phyloP scores from a whole-genome alignment of 2,888 invertebrate genomes.

The Rhaphigaster nebulosa region DNA sequence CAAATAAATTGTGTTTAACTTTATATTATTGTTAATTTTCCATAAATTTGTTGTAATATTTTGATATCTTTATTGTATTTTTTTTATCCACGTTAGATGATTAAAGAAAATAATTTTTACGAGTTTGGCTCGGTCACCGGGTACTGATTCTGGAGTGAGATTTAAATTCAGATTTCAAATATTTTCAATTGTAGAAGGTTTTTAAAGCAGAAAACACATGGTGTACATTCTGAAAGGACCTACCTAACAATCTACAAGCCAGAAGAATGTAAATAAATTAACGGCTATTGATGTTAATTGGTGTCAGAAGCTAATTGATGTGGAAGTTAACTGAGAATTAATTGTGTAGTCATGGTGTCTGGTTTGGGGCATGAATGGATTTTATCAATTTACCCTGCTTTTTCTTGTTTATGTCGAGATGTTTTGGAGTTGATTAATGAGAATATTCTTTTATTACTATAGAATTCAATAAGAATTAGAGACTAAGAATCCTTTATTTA shows the following conservation, averaged over 20 bases:
- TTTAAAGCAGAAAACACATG: not conserved
- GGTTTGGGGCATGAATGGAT: not conserved
- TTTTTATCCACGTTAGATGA: no score
- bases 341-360: not conserved
- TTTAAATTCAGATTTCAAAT: no score
- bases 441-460: not conserved
- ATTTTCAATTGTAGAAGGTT: no score
- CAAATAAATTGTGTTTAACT: no score
- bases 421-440: not conserved
- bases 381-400: not conserved
- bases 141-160: no score
- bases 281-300: constrained; percentile 29
- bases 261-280: not conserved
- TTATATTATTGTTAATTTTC: no score
- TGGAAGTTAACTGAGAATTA: not conserved
- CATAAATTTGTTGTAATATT: no score
- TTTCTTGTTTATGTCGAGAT: not conserved
- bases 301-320: not conserved
- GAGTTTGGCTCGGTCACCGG: no score
- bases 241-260: not conserved
- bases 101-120: no score
- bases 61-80: no score
- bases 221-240: not conserved
- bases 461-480: not conserved
- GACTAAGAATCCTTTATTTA: not conserved